These are phyloP conservation scores for Eriosoma lanigerum DNA, from an alignment of 1,140 invertebrate genomes.

Conservation along the genomic window DNA sequence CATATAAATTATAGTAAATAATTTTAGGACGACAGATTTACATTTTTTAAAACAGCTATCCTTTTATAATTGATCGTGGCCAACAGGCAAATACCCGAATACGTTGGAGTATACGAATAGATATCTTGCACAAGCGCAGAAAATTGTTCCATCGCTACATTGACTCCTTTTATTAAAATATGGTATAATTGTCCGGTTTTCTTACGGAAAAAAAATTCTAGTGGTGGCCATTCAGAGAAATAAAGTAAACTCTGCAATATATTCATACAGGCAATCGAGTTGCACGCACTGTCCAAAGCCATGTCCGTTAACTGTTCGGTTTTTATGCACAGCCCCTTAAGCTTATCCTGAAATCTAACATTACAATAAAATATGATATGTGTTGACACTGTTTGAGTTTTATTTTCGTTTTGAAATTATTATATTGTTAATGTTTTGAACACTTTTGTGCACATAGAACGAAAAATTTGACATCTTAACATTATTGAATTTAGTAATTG, in stretches of 20 bases:
- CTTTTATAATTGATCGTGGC: neutral
- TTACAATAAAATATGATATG: neutral
- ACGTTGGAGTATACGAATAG: neutral
- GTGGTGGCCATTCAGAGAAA: conserved; percentile 23
- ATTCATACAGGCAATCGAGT: neutral
- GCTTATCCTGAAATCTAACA: conserved; percentile 6
- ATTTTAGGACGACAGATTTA: neutral
- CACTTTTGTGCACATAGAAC: no score
- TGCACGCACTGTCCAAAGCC: conserved; percentile 4
- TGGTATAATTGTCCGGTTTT: neutral
- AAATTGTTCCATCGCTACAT: neutral
- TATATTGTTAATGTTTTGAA: no score
- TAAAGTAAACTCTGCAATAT: conserved; percentile 26
- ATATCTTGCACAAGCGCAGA: neutral
- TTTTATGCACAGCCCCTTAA: neutral
- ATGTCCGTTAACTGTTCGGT: neutral
- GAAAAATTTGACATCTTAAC: no score
- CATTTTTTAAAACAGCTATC: neutral
- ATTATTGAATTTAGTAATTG: no score
- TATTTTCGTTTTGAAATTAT: no score
- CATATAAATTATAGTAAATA: no score
- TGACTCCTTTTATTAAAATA: neutral
- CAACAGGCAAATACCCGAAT: neutral
- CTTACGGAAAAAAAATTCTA: neutral
- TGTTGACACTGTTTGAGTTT: neutral